Conservation (phyloP, 1,140 invertebrate species). For the Pogonus chalceus region DNA sequence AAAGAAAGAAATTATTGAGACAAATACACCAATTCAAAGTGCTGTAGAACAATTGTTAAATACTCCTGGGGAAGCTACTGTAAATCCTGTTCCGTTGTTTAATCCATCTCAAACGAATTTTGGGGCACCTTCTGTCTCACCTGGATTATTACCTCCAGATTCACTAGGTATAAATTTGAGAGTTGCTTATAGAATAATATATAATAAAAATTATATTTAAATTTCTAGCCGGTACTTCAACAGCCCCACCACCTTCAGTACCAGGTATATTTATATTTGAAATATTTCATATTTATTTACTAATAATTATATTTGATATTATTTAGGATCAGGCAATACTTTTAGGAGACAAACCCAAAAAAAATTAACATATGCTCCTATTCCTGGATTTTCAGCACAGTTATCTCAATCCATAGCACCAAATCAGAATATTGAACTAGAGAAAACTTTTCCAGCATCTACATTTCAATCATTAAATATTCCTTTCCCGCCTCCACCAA, state of each 20-base stretch:
- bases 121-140: too few species aligned
- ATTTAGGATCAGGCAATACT: background rate
- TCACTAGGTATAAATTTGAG: too few species aligned
- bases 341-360: slow-evolving; percentile 27
- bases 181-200: too few species aligned
- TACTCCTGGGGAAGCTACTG: background rate
- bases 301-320: background rate
- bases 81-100: slow-evolving; percentile 1
- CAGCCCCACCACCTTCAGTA: background rate
- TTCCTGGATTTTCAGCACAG: slow-evolving; percentile 29
- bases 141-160: too few species aligned
- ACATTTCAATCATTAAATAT: slow-evolving; percentile 4
- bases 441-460: background rate
- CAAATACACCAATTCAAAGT: background rate
- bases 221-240: background rate
- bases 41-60: too few species aligned
- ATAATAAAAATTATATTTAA: too few species aligned
- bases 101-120: too few species aligned
- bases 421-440: slow-evolving; percentile 9
- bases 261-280: background rate
- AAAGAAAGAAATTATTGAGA: background rate
- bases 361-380: slow-evolving; percentile 32
- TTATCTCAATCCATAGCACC: slow-evolving; percentile 9
- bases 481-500: background rate
- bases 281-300: background rate